phyloP scores from a whole-genome alignment of 2,113 vertebrate genomes.

The Ailuropoda melanoleuca region DNA sequence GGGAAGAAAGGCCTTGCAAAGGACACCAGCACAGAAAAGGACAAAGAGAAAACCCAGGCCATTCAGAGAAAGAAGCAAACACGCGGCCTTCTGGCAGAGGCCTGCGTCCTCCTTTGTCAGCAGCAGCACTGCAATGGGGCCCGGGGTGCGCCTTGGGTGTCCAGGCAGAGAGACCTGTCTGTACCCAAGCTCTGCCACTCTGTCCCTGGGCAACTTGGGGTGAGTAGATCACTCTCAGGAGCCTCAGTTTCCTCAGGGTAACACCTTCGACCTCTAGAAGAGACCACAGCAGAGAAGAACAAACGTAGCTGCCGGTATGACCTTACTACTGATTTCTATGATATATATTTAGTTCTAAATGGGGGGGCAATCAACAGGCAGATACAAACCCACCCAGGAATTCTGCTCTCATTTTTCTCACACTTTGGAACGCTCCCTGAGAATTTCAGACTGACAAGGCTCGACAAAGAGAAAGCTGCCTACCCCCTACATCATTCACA shows the following conservation, averaged over 20 bases:
- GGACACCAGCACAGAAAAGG: neutral
- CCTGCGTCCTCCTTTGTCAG: neutral
- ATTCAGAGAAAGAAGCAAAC: neutral
- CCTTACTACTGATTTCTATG: neutral
- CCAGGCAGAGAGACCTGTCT: rapidly evolving
- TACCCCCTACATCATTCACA: neutral
- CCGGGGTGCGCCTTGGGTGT: rapidly evolving
- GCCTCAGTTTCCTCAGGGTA: neutral
- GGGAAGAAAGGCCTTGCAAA: neutral
- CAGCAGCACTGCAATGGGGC: neutral
- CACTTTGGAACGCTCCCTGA: neutral
- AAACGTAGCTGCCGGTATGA: neutral
- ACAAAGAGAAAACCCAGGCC: neutral
- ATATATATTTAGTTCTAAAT: neutral
- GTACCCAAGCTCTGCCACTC: neutral
- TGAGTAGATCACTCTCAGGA: neutral
- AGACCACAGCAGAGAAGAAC: neutral
- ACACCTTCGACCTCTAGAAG: neutral
- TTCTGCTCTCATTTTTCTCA: neutral
- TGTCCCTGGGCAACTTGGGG: neutral
- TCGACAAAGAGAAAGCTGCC: neutral
- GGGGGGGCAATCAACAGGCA: neutral
- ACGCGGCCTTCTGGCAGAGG: rapidly evolving
- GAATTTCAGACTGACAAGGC: neutral
- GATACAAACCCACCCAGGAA: neutral